Percentiles rank a stretch among this genome's conserved stretches.
Conservation (phyloP, 2,797 vertebrate genomes). For the Paramormyrops hopkinsi region DNA sequence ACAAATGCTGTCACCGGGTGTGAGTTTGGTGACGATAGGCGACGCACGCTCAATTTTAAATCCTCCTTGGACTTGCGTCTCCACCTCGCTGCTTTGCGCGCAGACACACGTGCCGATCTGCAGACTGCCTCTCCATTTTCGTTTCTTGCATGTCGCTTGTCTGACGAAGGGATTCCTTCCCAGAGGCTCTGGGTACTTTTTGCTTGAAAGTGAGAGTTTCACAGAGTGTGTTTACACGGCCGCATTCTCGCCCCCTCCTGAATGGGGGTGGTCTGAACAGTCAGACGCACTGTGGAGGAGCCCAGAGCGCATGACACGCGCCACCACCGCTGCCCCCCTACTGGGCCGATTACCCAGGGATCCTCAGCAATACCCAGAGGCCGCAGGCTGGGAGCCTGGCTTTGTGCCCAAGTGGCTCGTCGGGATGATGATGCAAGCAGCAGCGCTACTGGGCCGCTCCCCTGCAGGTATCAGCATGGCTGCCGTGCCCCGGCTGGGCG, state of each 20-base stretch:
- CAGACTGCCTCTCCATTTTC: not conserved
- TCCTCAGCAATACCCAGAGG: too few species aligned
- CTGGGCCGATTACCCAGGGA: not conserved
- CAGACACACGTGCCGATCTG: not conserved
- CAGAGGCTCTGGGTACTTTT: not conserved
- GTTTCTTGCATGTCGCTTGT: not conserved
- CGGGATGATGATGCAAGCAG: not conserved
- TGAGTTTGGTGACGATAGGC: not conserved
- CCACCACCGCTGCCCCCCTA: not conserved
- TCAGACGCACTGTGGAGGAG: not conserved
- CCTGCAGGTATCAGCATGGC: not conserved
- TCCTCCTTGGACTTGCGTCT: not conserved
- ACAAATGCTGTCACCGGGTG: not conserved
- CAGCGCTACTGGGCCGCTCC: not conserved
- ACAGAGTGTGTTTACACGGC: not conserved
- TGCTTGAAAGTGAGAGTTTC: not conserved
- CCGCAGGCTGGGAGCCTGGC: not conserved
- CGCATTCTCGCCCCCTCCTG: not conserved
- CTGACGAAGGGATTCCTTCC: not conserved
- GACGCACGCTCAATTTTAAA: not conserved
- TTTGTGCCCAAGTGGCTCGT: not conserved
- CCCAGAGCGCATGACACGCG: not conserved
- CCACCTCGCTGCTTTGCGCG: not conserved
- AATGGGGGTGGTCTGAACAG: not conserved
- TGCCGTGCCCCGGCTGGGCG: not conserved